Conservation (phyloP, 2,888 invertebrate species). For the Lasioglossum morio region DNA sequence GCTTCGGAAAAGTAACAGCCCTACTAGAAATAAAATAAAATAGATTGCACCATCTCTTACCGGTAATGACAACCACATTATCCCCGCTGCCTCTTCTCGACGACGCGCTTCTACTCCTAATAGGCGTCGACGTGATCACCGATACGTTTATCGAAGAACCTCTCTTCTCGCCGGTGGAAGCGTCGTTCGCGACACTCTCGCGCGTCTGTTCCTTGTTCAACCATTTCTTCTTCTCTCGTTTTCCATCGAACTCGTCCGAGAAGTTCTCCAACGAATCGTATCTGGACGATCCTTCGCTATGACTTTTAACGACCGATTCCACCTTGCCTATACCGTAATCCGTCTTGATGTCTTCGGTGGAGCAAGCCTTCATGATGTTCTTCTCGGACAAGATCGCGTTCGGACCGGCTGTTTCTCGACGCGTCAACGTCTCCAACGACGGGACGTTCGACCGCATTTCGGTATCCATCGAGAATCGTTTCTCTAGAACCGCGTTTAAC, state of each 20-base stretch:
- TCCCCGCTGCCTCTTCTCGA: conserved; percentile 79
- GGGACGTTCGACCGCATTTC: conserved; percentile 73
- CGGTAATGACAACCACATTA: conserved; percentile 82
- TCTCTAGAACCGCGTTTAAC: conserved; percentile 82
- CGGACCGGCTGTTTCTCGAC: conserved; percentile 47
- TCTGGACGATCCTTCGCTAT: conserved; percentile 80
- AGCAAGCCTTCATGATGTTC: conserved; percentile 75
- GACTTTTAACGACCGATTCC: conserved; percentile 74
- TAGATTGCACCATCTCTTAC: conserved; percentile 62
- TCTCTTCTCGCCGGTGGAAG: conserved; percentile 66
- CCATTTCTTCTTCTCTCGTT: conserved; percentile 60
- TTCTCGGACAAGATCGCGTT: conserved; percentile 65
- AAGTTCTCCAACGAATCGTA: conserved; percentile 81
- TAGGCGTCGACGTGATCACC: conserved; percentile 82
- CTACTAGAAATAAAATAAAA: neutral
- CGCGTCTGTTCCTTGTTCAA: conserved; percentile 49
- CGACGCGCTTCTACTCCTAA: conserved; percentile 77
- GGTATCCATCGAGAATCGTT: conserved; percentile 79
- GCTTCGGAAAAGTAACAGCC: no score
- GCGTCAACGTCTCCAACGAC: conserved; percentile 64
- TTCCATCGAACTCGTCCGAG: conserved; percentile 71
- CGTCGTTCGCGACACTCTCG: conserved; percentile 71
- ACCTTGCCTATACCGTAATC: conserved; percentile 67
- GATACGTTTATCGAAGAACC: conserved; percentile 81
- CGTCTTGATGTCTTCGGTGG: conserved; percentile 78